Base-by-base conservation (phyloP, 1,140 invertebrate species). In the Neocloeon triangulifer region DNA sequence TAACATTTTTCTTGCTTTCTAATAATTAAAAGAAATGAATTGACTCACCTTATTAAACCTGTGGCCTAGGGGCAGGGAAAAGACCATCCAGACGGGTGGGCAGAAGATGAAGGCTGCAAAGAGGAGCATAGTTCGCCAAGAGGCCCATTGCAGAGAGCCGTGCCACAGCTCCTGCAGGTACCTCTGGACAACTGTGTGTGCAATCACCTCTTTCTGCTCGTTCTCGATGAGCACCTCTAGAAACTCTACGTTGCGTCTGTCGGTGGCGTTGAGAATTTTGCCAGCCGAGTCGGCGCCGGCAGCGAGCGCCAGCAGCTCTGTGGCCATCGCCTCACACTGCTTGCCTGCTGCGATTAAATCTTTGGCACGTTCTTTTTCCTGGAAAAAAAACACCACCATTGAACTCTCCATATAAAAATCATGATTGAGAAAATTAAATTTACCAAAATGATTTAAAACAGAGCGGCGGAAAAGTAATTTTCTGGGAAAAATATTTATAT, bases 201-300 rank as follows among this genome's bases (percentile, higher is more conserved):
- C 78, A 39, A 85, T 84, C 2, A 95, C 89, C 59, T 92, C 85
- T 51, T 97, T 97, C 48, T 96, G 91, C 52, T 97, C 89, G 49
- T 92, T 91, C 53, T 99, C 92, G 40, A 98, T 97, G 5, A 98
- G 62, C 0, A 98, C 85, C 50, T 98, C 94, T 22, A 98, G 58
- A 53, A 98, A 92, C 46, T 91, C 86, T 21, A 85, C 74, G 42
- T 88, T 91, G 37, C 82, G 58, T 25, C 84, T 66, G 49, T 95
- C 89, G 30, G 80, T 81, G 29, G 89, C 84, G 23, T 84, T 82
- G 17, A 95, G 58, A 26, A 95, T 75, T 41, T 80, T 65, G 0
- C 85, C 85, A 2, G 91, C 84, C 16, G 85, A 92, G 53, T 94
- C 85, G 1, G 80, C 74, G 14, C 81, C 85, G 5, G 91, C 82